Base-by-base conservation (phyloP, 2,113 vertebrate species). In the Oxygymnocypris stewartii region DNA sequence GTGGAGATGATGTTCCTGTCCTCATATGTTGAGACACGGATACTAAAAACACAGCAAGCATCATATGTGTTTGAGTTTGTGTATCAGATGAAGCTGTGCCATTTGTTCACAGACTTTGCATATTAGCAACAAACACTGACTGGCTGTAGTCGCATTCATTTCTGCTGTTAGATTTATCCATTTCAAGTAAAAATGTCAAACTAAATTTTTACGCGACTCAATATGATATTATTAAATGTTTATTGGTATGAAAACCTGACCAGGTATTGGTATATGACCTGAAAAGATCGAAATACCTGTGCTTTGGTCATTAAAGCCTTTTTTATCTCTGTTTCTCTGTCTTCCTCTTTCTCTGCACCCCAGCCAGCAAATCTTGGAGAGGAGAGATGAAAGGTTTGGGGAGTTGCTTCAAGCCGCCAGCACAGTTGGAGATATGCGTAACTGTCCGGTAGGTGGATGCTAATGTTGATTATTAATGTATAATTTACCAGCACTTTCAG, bases 351-450 rank as follows among this genome's bases (percentile, higher is more conserved):
- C 84, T 83, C 82, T 65, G n/a, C 12, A 44, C 28, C 85, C 81
- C 86, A 99, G 98, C 93, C 96, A 97, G 89, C 96, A 99, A 93
- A 93, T 94, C 91, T 91, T 93, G 87, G 97, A 97, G 78, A 94
- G 95, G 54, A 95, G 94, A 95, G 90, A 97, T 86, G 97, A 98
- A 84, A 94, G 94, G n/a, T 89, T 99, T 23, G 97, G 97, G 0
- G 97, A 99, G 79, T 80, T 99, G 91, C 94, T 99, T 75, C 97
- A 97, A 89, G 96, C 96, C 79, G 98, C 97, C 65, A 97, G 96
- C 91, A 98, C 97, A 12, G 90, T 96, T 28, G 98, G 97, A 90
- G 98, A 99, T 93, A 95, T 96, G 79, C 96, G 98, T 7, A 97
- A 97, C 86, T 99, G 98, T 90, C 98, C 98, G 73, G 98, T 99